Evolutionary conservation across 2,113 vertebrate genomes (phyloP), one percentile per base, ranked within the genome.

Genomic region (mouse (Mus musculus)): DNA sequence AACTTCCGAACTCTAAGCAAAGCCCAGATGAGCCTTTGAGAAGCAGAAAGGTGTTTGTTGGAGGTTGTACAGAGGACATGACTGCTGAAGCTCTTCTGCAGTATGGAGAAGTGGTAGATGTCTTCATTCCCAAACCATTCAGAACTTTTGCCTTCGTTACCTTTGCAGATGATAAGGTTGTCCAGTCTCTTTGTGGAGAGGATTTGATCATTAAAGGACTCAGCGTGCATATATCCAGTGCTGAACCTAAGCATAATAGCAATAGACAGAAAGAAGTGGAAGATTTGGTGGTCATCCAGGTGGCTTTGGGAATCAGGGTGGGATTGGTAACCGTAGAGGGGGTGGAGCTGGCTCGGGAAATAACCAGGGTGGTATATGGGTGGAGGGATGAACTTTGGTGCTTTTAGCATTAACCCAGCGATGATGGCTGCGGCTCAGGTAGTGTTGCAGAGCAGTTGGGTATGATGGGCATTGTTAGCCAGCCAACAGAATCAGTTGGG

Each of bases 171-270:
- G 99, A 99, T 98, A 99, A 99, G 99, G 99, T 99, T 97, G 99
- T 99, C 97, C 99, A 99, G 17, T 99, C 99, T 93, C 98, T 99
- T 98, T 99, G 99, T 97, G 99, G 99, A 97, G 99, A 99, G 98
- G 99, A 99, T 98, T 98, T 99, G 99, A 99, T 99, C 99, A 99
- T 99, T 99, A 99, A 99, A 99, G 99, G 99, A 96, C 99, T 99
- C 99, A 99, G 99, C 97, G 99, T 99, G 89, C 99, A 99, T 99
- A 99, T 99, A 99, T 99, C 99, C 98, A 99, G 99, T 98, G 99
- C 99, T 97, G 99, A 99, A 98, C 99, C 99, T 98, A 99, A 99
- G 99, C 99, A 99, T 99, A 99, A 99, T 99, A 99, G 99, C 99
- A 99, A 99, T 99, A 99, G 99, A 97, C 99, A 99, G 99, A 99